Conservation (phyloP, 2,113 vertebrate species). For the Bathybates hornii region DNA sequence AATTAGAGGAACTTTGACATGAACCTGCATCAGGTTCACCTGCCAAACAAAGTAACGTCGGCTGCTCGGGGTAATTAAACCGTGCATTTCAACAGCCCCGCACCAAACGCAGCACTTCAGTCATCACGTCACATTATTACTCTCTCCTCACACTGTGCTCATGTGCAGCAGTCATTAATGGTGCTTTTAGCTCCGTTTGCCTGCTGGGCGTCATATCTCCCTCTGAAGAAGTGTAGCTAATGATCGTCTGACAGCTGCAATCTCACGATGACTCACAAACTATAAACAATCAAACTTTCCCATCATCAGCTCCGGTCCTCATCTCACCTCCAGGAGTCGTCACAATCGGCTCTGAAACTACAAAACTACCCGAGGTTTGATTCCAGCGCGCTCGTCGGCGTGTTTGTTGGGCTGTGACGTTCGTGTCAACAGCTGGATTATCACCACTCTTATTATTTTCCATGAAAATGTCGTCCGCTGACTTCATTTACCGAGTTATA, state of each 20-base stretch:
- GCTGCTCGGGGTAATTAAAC: neutral
- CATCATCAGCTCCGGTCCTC: neutral
- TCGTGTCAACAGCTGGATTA: neutral
- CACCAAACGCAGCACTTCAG: neutral
- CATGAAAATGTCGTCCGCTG: neutral
- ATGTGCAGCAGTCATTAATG: neutral
- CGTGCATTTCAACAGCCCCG: neutral
- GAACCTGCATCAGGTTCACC: neutral
- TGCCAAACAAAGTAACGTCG: neutral
- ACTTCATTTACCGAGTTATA: neutral
- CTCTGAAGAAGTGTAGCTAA: neutral
- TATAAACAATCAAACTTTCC: neutral
- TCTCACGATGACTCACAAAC: neutral
- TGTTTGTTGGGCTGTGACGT: neutral
- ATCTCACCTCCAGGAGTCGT: neutral
- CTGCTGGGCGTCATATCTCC: neutral
- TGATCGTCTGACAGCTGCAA: neutral
- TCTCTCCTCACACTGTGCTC: neutral
- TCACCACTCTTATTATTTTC: neutral
- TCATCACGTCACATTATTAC: neutral
- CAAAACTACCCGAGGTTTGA: neutral
- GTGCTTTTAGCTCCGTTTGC: neutral
- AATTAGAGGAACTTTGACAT: neutral
- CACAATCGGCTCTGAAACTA: neutral
- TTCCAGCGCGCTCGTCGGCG: rapidly evolving